A percentile compares a stretch with the other conserved stretches of the same genome.
Conservation (phyloP, 1,140 invertebrate species). For the Cepaea nemoralis region DNA sequence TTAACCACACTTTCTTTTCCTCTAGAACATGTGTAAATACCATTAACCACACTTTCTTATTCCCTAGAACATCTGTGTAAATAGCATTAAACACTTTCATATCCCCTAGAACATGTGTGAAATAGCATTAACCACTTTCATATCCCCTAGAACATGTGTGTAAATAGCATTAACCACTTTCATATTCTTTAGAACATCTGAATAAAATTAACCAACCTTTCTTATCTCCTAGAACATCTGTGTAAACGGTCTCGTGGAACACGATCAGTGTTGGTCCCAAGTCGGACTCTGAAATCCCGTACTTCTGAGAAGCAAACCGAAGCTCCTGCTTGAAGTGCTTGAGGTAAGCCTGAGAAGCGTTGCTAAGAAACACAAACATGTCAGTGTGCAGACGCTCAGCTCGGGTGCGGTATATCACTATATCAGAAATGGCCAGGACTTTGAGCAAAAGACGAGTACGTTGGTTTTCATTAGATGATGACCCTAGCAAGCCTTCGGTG, state of each 20-base stretch:
- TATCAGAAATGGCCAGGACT: slow-evolving; percentile 84
- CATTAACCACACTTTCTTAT: slow-evolving; percentile 52
- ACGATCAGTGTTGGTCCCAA: slow-evolving; percentile 83
- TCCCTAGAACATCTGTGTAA: too few relatives aligned
- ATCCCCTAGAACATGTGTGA: too few relatives aligned
- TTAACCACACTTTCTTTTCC: too few relatives aligned
- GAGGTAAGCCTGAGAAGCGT: slow-evolving; percentile 83
- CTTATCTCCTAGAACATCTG: slow-evolving; percentile 70
- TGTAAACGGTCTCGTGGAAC: slow-evolving; percentile 86
- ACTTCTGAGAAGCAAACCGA: slow-evolving; percentile 75
- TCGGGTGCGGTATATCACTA: slow-evolving; percentile 85
- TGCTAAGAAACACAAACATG: slow-evolving; percentile 85
- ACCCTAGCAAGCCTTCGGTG: slow-evolving; percentile 83
- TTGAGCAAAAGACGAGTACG: slow-evolving; percentile 82
- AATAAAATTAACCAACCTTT: slow-evolving; percentile 49
- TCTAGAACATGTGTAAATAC: not conserved
- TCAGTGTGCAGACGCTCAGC: slow-evolving; percentile 84
- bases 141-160: too few relatives aligned
- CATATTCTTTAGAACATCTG: not conserved
- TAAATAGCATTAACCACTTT: too few relatives aligned
- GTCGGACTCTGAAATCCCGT: slow-evolving; percentile 73
- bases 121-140: too few relatives aligned
- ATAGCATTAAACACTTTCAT: too few relatives aligned
- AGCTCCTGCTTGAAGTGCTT: slow-evolving; percentile 82
- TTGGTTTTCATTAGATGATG: slow-evolving; percentile 80